phyloP scores from a whole-genome alignment of 2,888 invertebrate genomes.

The Cephus nigrinus region DNA sequence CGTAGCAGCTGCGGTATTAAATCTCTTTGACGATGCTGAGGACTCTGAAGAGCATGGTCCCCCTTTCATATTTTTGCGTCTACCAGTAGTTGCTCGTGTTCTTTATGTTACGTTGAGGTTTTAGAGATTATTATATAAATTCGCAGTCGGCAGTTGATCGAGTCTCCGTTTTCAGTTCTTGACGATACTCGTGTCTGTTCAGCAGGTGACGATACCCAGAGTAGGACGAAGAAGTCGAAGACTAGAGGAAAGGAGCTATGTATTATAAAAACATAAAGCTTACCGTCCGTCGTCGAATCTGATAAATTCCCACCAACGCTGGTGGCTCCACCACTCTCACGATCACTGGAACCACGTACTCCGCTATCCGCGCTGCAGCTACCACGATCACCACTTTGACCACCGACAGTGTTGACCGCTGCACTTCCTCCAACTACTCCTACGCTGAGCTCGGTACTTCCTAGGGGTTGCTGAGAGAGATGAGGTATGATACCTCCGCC shows the following conservation, averaged over 20 bases:
- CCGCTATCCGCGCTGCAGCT: conserved; percentile 91
- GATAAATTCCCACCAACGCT: conserved; percentile 85
- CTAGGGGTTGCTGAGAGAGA: conserved; percentile 60
- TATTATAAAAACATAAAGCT: conserved; percentile 30
- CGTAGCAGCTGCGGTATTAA: not conserved
- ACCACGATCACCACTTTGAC: conserved; percentile 76
- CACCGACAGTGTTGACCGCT: conserved; percentile 68
- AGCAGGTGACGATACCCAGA: not conserved
- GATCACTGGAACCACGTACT: conserved; percentile 84
- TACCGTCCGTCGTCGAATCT: conserved; percentile 82
- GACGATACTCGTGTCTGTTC: not conserved
- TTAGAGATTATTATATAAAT: not conserved
- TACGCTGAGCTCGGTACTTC: conserved; percentile 52
- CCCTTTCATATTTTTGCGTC: not conserved
- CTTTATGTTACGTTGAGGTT: conserved; percentile 36
- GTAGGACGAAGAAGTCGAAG: not conserved
- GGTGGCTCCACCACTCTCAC: conserved; percentile 82
- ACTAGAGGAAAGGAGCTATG: not conserved
- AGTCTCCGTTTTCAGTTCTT: not conserved
- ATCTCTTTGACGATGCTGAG: not conserved
- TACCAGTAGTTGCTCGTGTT: conserved; percentile 23
- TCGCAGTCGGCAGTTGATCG: not conserved
- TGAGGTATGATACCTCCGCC: conserved; percentile 63
- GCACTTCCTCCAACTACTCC: conserved; percentile 58
- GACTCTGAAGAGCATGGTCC: not conserved